Evolutionary conservation across 2,888 invertebrate species (phyloP).

Genomic region (Pyrgus malvae): DNA sequence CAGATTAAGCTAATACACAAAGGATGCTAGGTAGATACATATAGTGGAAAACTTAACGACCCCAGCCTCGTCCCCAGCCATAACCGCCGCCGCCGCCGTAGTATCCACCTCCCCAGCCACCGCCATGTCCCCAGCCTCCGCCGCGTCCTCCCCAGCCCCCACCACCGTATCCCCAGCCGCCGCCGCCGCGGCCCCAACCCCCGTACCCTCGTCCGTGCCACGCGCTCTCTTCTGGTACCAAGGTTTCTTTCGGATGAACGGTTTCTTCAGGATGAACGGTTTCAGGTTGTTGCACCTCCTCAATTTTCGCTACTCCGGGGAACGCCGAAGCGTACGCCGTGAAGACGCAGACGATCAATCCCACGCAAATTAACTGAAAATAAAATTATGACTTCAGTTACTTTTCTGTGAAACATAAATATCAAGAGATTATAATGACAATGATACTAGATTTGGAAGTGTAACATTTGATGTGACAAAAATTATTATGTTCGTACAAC

Average conservation of each 20-base stretch:
- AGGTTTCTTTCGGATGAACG: too few species aligned
- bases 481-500: too few species aligned
- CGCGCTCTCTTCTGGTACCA: conserved; percentile 15
- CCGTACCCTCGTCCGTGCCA: conserved; percentile 11
- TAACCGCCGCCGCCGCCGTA: conserved; percentile 18
- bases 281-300: too few species aligned
- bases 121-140: conserved; percentile 13
- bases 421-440: too few species aligned
- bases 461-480: too few species aligned
- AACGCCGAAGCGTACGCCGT: conserved; percentile 50
- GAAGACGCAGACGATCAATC: conserved; percentile 50
- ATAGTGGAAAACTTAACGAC: too few species aligned
- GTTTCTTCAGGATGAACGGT: too few species aligned
- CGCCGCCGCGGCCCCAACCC: conserved; percentile 17
- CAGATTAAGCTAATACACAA: not conserved
- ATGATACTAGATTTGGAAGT: too few species aligned
- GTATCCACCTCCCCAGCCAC: conserved; percentile 6
- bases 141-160: conserved; percentile 28
- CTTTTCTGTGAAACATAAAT: not conserved
- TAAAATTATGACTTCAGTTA: conserved; percentile 5
- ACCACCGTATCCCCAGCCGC: not conserved
- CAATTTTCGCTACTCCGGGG: conserved; percentile 32
- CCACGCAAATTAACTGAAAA: conserved; percentile 48
- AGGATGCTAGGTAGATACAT: too few species aligned
- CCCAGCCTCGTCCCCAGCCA: conserved; percentile 24